Conservation (phyloP, 2,888 invertebrate genomes). For the Oxyscelio sp. region DNA sequence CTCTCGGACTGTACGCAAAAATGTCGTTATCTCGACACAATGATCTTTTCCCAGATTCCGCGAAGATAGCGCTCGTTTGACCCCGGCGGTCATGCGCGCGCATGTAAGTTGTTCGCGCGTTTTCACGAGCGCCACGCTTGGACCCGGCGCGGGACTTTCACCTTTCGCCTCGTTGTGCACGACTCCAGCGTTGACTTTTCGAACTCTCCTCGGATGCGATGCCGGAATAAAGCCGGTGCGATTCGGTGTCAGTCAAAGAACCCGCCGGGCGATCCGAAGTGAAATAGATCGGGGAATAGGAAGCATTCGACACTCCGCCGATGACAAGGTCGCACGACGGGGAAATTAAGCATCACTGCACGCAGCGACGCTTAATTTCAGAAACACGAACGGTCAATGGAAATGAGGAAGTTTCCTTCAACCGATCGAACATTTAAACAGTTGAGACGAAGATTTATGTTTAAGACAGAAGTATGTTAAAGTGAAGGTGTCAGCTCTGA, state of each 20-base stretch:
- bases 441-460: no score
- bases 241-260: no score
- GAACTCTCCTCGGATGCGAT: conserved; percentile 78
- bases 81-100: conserved; percentile 67
- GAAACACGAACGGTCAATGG: no score
- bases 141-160: conserved; percentile 85
- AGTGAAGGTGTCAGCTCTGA: no score
- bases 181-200: conserved; percentile 81
- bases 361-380: not conserved
- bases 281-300: conserved; percentile 69
- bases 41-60: conserved; percentile 71
- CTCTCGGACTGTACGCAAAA: conserved; percentile 42
- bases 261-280: conserved; percentile 32
- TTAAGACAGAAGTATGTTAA: no score
- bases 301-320: conserved; percentile 60
- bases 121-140: conserved; percentile 61
- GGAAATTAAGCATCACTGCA: conserved; percentile 22
- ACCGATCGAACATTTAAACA: no score
- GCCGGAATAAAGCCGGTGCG: no score
- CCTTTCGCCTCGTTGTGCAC: conserved; percentile 86
- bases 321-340: conserved; percentile 59
- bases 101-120: conserved; percentile 67
- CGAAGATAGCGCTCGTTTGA: conserved; percentile 64
- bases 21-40: conserved; percentile 62
- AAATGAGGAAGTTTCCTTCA: no score